A percentile compares a stretch with the other conserved stretches of the same genome.
Conservation (phyloP, 1,140 invertebrate genomes). For the Oryctes rhinoceros region DNA sequence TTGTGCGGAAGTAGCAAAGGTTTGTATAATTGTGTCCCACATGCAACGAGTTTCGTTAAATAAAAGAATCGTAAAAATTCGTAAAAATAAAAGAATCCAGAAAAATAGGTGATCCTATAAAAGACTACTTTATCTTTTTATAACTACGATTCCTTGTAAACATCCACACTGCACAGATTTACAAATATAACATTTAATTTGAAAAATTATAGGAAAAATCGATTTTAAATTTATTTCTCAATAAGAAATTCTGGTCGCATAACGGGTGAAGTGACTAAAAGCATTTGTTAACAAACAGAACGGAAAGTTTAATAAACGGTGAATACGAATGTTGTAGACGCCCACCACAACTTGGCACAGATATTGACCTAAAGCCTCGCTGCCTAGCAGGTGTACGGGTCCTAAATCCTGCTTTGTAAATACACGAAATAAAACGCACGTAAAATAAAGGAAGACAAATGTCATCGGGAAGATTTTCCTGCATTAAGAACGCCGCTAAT, state of each 20-base stretch:
- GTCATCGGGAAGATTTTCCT: background rate
- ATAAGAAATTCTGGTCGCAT: background rate
- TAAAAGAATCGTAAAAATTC: too few species aligned
- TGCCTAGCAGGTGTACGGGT: background rate
- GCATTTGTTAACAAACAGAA: background rate
- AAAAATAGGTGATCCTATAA: too few species aligned
- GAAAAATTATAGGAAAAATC: too few species aligned
- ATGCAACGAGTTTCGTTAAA: too few species aligned
- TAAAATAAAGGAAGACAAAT: slow-evolving; percentile 6
- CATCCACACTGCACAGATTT: too few species aligned
- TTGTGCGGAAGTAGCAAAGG: too few species aligned
- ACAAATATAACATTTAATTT: too few species aligned
- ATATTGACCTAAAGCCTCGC: background rate
- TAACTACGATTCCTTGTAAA: too few species aligned
- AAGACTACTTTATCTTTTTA: too few species aligned
- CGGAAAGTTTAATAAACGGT: slow-evolving; percentile 1
- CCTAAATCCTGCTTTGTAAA: slow-evolving; percentile 13
- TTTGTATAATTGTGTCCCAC: too few species aligned
- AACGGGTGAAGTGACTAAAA: background rate
- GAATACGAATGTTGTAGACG: background rate
- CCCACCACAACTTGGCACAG: slow-evolving; percentile 17
- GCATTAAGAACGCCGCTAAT: background rate
- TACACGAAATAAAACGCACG: background rate
- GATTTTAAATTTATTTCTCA: too few species aligned
- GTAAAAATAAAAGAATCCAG: too few species aligned